Percentiles rank a stretch among this genome's conserved stretches.
phyloP scores from a whole-genome alignment of 1,140 invertebrate species.

The Amyelois transitella region DNA sequence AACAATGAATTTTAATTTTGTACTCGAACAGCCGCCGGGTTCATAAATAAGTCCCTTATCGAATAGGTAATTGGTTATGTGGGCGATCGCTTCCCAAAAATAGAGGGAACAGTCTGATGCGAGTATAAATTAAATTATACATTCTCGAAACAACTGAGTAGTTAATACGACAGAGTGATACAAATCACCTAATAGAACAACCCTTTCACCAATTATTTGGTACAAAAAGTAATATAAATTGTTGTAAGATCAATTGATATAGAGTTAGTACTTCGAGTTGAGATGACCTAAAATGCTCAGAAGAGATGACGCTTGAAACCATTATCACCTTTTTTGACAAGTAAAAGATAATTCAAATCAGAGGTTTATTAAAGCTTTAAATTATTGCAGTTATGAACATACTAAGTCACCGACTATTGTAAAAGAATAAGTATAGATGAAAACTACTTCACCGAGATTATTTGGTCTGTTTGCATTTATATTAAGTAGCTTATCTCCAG shows the following conservation, averaged over 20 bases:
- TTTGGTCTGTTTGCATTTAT: not conserved
- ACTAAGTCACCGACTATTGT: too few species aligned
- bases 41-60: slow-evolving; percentile 69
- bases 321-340: too few species aligned
- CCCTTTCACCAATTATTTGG: slow-evolving; percentile 15
- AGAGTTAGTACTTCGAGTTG: too few species aligned
- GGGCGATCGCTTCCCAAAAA: slow-evolving; percentile 50
- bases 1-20: slow-evolving; percentile 73
- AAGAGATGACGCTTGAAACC: too few species aligned
- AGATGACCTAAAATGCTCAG: too few species aligned
- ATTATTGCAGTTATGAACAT: too few species aligned
- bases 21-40: slow-evolving; percentile 23
- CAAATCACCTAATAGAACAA: slow-evolving; percentile 24
- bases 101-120: slow-evolving; percentile 24
- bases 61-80: slow-evolving; percentile 66
- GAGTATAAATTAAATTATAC: slow-evolving; percentile 57
- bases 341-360: too few species aligned
- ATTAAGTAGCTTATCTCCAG: slow-evolving; percentile 18
- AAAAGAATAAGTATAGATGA: not conserved
- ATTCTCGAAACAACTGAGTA: slow-evolving; percentile 28
- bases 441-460: not conserved
- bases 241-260: not conserved
- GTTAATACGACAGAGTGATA: slow-evolving; percentile 34
- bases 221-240: slow-evolving; percentile 1
- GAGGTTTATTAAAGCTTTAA: too few species aligned